phyloP scores from a whole-genome alignment of 2,113 vertebrate genomes.

The Spermophilus dauricus region DNA sequence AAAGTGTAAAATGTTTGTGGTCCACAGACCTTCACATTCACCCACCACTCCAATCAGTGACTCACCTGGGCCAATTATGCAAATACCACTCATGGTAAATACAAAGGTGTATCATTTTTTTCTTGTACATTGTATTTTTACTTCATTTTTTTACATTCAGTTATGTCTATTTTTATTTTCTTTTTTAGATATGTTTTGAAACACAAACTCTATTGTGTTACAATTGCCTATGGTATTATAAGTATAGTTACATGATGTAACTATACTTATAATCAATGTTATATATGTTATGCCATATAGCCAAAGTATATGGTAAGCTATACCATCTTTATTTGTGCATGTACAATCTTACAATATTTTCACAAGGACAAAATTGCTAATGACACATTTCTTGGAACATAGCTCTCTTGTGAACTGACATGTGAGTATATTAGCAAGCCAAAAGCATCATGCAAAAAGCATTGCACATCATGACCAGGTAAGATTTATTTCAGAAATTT shows the following conservation, averaged over 20 bases:
- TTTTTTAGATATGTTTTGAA: background rate
- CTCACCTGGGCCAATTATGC: no score
- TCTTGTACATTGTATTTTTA: background rate
- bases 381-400: background rate
- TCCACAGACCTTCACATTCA: background rate
- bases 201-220: background rate
- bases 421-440: background rate
- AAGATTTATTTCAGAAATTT: background rate
- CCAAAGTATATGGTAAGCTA: background rate
- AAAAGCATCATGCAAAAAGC: background rate
- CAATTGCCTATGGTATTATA: background rate
- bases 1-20: background rate
- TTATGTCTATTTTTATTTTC: no score
- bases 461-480: background rate
- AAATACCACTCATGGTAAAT: background rate
- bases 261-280: background rate
- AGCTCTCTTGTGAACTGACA: background rate
- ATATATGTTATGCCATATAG: no score
- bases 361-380: background rate
- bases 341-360: background rate
- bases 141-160: background rate
- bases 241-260: background rate
- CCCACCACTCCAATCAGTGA: background rate
- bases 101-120: background rate
- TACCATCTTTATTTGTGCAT: background rate